Evolutionary conservation across 2,113 vertebrate genomes (phyloP), one percentile per base, ranked within the genome.

Genomic region (Clarias batrachus): DNA sequence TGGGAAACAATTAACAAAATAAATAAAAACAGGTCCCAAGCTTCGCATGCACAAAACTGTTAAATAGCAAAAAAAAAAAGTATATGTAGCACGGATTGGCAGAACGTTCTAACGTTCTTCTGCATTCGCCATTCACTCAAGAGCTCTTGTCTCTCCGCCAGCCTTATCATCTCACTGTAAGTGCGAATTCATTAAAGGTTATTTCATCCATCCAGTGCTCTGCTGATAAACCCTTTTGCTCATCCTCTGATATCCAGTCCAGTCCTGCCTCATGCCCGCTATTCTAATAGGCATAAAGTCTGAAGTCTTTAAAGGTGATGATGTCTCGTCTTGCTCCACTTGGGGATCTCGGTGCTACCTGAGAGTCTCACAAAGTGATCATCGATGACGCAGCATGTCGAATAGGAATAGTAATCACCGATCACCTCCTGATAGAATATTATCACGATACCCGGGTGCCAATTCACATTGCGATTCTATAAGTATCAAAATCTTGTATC

Each of bases 171-270:
- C 52, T 63, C 41, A 81, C 81, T 73, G 41, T 65, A 7, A 83
- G 65, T 60, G 82, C 77, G 52, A 65, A 82, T 87, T 60, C 65
- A 87, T 85, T 85, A 82, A 85, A 62, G 83, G 41, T 56, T 33
- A 54, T 82, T 81, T 87, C n/a, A 82, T 57, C 48, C 73, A 11
- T 21, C 48, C 54, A 56, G 66, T 25, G 56, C 41, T 71, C 83
- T 63, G 57, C n/a, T 73, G 71, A 79, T 71, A 63, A 80, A 59
- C 62, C 52, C 77, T 84, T 71, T 19, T 59, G 68, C 4, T 25
- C 12, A 10, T 41, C 56, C 0, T 2, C 68, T 52, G 11, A 23
- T 60, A 80, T 80, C 70, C 33, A 19, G 33, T n/a, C 37, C 71
- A 52, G 57, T n/a, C 3, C 17, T 2, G 9, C 76, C 3, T 3